Base-by-base conservation (phyloP, 2,888 invertebrate species). In the Entomobrya multifasciata region DNA sequence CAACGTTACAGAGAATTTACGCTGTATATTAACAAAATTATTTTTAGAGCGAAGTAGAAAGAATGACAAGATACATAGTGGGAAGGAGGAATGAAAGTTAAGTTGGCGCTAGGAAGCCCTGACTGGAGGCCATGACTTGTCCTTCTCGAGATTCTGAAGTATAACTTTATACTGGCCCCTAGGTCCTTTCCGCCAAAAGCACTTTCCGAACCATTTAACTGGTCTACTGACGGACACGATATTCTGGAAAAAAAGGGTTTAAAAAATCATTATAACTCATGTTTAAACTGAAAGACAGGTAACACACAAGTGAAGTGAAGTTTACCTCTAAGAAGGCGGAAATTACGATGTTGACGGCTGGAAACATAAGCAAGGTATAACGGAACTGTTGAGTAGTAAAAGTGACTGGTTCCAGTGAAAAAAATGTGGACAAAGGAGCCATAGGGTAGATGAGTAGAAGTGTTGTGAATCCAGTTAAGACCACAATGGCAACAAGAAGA, bases 301-400 rank as follows among this genome's bases (percentile, higher is more conserved):
- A 36, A 8, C 8, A 36, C 8, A 36, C 8, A 36, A 8, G 36
- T 6, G 4, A 36, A 6, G 4, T 36, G 8, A 36, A 36, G 8
- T 36, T 36, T 92, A 95, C 95, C 94, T 95, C 95, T 86, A 95
- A 94, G 79, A 94, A 93, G 49, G 94, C 92, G 57, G 95, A 94
- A 20, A 94, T 87, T 47, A 95, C 80, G 49, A 95, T 92, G 92
- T 95, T 95, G 27, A 94, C 91, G 1, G 94, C 89, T 0, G 95
- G 95, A 91, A 95, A 93, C 15, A 94, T 90, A 81, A 95, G 91
- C 86, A 95, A 91, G 67, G 93, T 93, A 41, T 94, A 92, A 44
- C 95, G 92, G 92, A 95, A 95, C 86, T 93, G 92, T 47, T 92
- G 93, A 82, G 88, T 88, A 15, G 65, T 78, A 10, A 49, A 87